A percentile compares a stretch with the other conserved stretches of the same genome.
phyloP scores from a whole-genome alignment of 1,140 invertebrate genomes.

The Drosophila pandora region DNA sequence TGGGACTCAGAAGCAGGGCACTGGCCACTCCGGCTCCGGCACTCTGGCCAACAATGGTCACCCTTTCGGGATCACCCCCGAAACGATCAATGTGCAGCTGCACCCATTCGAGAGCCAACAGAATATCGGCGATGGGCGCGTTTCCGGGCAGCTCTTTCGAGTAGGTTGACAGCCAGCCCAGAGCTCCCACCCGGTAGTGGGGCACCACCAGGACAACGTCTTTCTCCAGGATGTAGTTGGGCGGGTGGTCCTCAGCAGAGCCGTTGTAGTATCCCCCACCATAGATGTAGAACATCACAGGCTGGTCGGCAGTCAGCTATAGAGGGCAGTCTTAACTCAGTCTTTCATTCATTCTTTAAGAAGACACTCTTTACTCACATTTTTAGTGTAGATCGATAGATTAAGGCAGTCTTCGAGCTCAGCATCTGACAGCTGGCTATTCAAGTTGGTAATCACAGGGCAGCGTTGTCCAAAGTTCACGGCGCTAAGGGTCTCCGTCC shows the following conservation, averaged over 20 bases:
- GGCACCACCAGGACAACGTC: slow-evolving; percentile 91
- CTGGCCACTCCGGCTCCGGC: slow-evolving; percentile 73
- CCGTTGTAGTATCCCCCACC: slow-evolving; percentile 82
- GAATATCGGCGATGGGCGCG: slow-evolving; percentile 67
- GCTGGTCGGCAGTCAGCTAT: slow-evolving; percentile 59
- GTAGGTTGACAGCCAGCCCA: slow-evolving; percentile 85
- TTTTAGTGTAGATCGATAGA: slow-evolving; percentile 77
- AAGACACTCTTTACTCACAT: slow-evolving; percentile 53
- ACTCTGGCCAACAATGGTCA: slow-evolving; percentile 79
- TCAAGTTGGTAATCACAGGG: slow-evolving; percentile 70
- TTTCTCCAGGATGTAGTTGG: slow-evolving; percentile 89
- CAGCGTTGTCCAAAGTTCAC: slow-evolving; percentile 74
- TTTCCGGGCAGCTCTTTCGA: slow-evolving; percentile 71
- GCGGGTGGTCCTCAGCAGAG: slow-evolving; percentile 86
- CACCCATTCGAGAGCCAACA: slow-evolving; percentile 86
- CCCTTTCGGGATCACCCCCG: slow-evolving; percentile 87
- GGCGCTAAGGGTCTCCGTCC: slow-evolving; percentile 55
- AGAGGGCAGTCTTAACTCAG: background rate
- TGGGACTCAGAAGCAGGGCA: slow-evolving; percentile 72
- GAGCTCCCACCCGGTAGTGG: slow-evolving; percentile 90
- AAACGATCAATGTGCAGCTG: slow-evolving; percentile 87
- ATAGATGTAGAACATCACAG: slow-evolving; percentile 82
- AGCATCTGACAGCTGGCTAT: slow-evolving; percentile 41
- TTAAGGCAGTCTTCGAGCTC: slow-evolving; percentile 80
- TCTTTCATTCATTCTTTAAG: background rate